Evolutionary conservation across 1,140 invertebrate species (phyloP).

Genomic region (Drosophila cardini): DNA sequence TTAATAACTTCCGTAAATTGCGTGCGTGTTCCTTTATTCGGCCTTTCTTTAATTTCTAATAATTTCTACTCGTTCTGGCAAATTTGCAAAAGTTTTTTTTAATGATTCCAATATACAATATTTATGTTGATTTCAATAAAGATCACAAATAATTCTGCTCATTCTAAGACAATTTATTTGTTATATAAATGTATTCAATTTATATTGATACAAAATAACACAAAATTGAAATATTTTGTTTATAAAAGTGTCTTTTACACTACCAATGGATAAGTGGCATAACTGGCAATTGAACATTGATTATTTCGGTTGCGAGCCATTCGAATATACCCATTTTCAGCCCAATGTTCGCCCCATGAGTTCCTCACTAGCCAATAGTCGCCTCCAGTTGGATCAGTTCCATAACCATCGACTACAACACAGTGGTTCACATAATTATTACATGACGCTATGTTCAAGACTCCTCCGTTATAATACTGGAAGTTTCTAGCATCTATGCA

Average conservation of each 20-base stretch:
- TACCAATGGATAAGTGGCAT: neutral
- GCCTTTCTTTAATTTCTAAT: too few relatives aligned
- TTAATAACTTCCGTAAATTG: too few relatives aligned
- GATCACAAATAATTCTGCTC: too few relatives aligned
- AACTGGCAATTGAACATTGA: conserved; percentile 87
- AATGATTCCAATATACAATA: too few relatives aligned
- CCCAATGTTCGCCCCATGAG: conserved; percentile 87
- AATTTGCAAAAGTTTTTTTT: too few relatives aligned
- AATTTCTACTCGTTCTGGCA: too few relatives aligned
- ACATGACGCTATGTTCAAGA: neutral
- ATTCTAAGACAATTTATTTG: neutral
- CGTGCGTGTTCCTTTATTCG: too few relatives aligned
- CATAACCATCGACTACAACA: conserved; percentile 10
- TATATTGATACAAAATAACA: neutral
- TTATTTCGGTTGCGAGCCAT: conserved; percentile 87
- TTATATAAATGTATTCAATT: neutral
- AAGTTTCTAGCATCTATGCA: neutral
- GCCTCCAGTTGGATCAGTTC: conserved; percentile 43
- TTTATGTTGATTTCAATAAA: too few relatives aligned
- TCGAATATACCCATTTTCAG: conserved; percentile 87
- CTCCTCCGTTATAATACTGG: neutral
- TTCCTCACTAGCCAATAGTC: conserved; percentile 87
- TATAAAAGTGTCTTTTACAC: neutral
- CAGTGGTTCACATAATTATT: neutral
- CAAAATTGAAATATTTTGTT: neutral